Percentiles rank a stretch among this genome's conserved stretches.
phyloP scores from a whole-genome alignment of 2,888 invertebrate species.

The Hypercompe scribonia region DNA sequence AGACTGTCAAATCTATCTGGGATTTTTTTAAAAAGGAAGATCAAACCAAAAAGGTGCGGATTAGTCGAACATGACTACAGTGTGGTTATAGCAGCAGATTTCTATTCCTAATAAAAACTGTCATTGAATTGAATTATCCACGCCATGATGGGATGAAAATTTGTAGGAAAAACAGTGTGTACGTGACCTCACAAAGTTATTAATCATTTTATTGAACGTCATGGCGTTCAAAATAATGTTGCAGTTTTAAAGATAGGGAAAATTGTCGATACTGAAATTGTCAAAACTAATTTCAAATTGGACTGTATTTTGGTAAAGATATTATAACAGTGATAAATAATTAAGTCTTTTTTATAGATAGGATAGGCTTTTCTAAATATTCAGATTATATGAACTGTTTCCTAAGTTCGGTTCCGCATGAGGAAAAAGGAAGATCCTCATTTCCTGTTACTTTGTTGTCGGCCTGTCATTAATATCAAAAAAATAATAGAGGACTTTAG shows the following conservation, averaged over 20 bases:
- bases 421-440: no score
- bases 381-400: no score
- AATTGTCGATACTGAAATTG: neutral
- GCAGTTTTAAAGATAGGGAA: neutral
- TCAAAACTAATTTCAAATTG: neutral
- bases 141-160: slow-evolving; percentile 42
- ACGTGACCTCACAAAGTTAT: slow-evolving; percentile 53
- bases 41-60: neutral
- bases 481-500: no score
- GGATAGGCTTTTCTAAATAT: no score
- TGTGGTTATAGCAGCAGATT: neutral
- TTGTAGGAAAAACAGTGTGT: slow-evolving; percentile 40
- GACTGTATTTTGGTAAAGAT: no score
- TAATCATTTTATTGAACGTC: slow-evolving; percentile 40
- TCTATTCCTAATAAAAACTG: slow-evolving; percentile 24
- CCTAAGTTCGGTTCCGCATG: no score
- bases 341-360: no score
- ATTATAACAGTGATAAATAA: no score
- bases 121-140: slow-evolving; percentile 44
- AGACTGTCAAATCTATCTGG: no score
- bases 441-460: no score
- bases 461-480: no score
- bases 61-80: neutral
- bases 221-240: slow-evolving; percentile 13
- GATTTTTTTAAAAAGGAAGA: no score